phyloP scores from a whole-genome alignment of 2,888 invertebrate species.

The Phragmatobia fuliginosa region DNA sequence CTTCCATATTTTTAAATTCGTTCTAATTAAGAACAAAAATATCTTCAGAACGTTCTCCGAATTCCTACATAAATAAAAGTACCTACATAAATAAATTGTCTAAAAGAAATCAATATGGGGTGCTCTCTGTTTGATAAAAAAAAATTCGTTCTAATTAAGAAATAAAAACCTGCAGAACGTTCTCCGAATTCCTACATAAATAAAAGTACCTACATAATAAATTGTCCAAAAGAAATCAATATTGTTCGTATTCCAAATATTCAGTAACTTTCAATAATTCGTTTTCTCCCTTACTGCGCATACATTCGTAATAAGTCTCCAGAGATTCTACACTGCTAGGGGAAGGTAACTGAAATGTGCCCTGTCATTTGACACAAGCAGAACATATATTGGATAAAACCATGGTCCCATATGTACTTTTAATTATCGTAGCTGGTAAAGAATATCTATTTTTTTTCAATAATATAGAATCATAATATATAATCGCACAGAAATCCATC shows the following conservation, averaged over 20 bases:
- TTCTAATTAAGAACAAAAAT: too few relatives aligned
- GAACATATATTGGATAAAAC: background rate
- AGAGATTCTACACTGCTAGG: constrained; percentile 37
- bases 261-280: constrained; percentile 36
- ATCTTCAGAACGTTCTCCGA: background rate
- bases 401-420: background rate
- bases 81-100: constrained; percentile 15
- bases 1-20: background rate
- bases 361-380: constrained; percentile 38
- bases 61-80: constrained; percentile 16
- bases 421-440: too few relatives aligned
- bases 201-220: constrained; percentile 15
- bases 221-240: constrained; percentile 26
- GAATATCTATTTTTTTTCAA: too few relatives aligned
- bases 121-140: too few relatives aligned
- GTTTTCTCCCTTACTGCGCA: constrained; percentile 29
- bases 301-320: constrained; percentile 52
- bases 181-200: constrained; percentile 4
- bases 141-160: background rate
- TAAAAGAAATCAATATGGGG: constrained; percentile 30
- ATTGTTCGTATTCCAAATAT: constrained; percentile 36
- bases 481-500: too few relatives aligned
- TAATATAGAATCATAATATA: too few relatives aligned
- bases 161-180: background rate
- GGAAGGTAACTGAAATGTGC: constrained; percentile 46